phyloP scores from a whole-genome alignment of 2,888 invertebrate species.

The Zygaena filipendulae region DNA sequence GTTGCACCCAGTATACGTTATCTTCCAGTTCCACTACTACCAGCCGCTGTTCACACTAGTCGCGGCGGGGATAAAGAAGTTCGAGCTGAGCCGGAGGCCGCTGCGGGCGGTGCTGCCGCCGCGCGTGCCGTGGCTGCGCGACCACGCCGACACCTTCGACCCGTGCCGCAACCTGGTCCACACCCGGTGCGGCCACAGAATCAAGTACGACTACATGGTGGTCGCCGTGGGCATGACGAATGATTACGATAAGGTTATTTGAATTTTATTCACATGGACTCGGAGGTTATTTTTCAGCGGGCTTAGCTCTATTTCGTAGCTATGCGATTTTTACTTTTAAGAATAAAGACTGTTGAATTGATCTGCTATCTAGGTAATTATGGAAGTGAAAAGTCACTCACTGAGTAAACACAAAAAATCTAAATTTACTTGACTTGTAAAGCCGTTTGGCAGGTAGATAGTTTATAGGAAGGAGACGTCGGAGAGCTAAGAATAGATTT shows the following conservation, averaged over 20 bases:
- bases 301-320: no score
- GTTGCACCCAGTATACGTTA: no score
- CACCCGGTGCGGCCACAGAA: slow-evolving; percentile 73
- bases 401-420: no score
- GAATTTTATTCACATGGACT: background rate
- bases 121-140: slow-evolving; percentile 81
- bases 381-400: no score
- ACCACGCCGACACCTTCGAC: slow-evolving; percentile 76
- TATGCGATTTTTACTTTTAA: no score
- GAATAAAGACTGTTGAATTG: no score
- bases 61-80: slow-evolving; percentile 84
- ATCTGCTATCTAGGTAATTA: no score
- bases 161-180: slow-evolving; percentile 78
- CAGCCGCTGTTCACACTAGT: slow-evolving; percentile 94
- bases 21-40: slow-evolving; percentile 86
- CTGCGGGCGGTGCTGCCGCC: slow-evolving; percentile 78
- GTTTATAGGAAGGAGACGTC: no score
- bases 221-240: slow-evolving; percentile 86
- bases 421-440: no score
- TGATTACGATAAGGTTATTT: slow-evolving; percentile 78
- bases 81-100: slow-evolving; percentile 70
- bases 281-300: no score
- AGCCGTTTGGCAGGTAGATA: no score
- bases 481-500: no score
- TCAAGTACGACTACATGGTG: slow-evolving; percentile 85